A percentile compares a stretch with the other conserved stretches of the same genome.
Conservation (phyloP, 2,113 vertebrate species). For the Elachura formosa region DNA sequence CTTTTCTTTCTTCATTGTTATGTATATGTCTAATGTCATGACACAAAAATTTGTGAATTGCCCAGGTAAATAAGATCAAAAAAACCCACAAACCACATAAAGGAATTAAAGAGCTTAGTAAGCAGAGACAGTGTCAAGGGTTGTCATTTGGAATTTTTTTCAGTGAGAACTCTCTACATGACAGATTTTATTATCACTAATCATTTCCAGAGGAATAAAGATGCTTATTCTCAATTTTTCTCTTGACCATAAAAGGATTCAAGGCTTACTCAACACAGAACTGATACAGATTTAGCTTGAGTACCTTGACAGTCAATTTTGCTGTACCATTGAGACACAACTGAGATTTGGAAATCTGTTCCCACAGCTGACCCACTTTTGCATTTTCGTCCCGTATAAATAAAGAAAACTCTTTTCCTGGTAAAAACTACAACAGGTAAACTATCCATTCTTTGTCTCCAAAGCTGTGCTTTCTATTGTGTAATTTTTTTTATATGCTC, state of each 20-base stretch:
- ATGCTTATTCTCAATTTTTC: neutral
- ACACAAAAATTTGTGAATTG: neutral
- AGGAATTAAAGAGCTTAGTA: neutral
- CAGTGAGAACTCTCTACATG: neutral
- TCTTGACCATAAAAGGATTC: neutral
- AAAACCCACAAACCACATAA: neutral
- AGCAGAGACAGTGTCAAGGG: neutral
- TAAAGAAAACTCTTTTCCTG: neutral
- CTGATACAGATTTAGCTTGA: neutral
- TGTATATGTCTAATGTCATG: neutral
- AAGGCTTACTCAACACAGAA: neutral
- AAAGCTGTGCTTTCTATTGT: neutral
- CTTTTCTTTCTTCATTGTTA: neutral
- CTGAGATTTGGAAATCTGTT: neutral
- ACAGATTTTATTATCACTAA: neutral
- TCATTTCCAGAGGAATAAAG: neutral
- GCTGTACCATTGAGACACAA: neutral
- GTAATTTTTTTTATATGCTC: neutral
- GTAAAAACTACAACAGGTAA: neutral
- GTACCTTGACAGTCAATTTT: neutral
- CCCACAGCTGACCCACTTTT: neutral
- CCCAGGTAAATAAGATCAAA: neutral
- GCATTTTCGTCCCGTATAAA: neutral
- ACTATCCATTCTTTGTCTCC: neutral
- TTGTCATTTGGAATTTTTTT: neutral